Conservation (phyloP, 1,140 invertebrate species). For the Arion vulgaris region DNA sequence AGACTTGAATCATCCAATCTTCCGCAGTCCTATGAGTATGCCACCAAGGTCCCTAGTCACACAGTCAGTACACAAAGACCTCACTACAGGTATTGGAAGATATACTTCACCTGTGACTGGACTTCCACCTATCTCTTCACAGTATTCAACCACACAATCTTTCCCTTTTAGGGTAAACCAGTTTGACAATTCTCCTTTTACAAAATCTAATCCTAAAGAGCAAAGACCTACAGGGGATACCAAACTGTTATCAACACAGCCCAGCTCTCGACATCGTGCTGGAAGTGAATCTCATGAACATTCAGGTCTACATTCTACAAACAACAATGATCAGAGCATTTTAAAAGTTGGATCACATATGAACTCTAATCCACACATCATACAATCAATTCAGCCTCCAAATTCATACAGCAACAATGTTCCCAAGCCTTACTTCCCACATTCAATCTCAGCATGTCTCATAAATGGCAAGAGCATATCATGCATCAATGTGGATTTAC, state of each 20-base stretch:
- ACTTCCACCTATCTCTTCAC: background rate
- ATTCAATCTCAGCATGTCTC: conserved; percentile 58
- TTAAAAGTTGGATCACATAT: background rate
- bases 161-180: conserved; percentile 18
- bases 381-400: background rate
- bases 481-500: conserved; percentile 55
- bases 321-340: background rate
- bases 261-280: background rate
- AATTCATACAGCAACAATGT: conserved; percentile 13
- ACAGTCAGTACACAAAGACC: conserved; percentile 27
- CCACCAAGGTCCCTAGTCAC: background rate
- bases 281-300: conserved; percentile 9
- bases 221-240: background rate
- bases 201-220: background rate
- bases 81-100: conserved; percentile 21
- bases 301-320: background rate
- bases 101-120: conserved; percentile 26
- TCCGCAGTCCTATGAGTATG: background rate
- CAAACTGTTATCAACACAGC: no score
- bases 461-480: conserved; percentile 67
- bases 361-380: background rate
- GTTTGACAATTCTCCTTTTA: conserved; percentile 27
- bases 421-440: background rate
- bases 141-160: background rate
- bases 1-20: conserved; percentile 32